Conservation (phyloP, 1,140 invertebrate genomes). For the Homarus americanus region DNA sequence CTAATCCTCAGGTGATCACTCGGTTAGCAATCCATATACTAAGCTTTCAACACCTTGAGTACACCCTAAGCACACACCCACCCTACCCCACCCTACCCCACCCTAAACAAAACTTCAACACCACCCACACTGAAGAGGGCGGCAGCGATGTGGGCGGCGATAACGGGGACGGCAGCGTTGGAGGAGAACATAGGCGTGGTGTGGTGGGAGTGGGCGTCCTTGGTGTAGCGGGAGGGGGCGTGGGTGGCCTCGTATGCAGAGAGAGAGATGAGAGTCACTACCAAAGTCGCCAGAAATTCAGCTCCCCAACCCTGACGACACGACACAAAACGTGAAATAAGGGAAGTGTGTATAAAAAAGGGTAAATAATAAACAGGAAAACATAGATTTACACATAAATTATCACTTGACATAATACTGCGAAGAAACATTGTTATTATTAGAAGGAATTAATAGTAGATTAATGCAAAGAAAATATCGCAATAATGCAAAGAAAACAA, state of each 20-base stretch:
- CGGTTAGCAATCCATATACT: too few species aligned
- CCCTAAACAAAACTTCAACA: not conserved
- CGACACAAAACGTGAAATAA: not conserved
- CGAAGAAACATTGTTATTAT: too few species aligned
- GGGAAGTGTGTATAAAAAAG: not conserved
- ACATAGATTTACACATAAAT: too few species aligned
- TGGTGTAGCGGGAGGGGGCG: constrained; percentile 11
- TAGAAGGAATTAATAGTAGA: too few species aligned
- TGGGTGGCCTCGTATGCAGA: constrained; percentile 51
- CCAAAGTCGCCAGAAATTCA: constrained; percentile 57
- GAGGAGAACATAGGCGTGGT: constrained; percentile 45
- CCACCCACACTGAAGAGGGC: constrained; percentile 60
- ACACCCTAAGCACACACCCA: not conserved
- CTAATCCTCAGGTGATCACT: too few species aligned
- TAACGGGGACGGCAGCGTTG: constrained; percentile 47
- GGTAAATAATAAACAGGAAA: too few species aligned
- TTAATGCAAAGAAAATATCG: too few species aligned
- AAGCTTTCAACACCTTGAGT: too few species aligned
- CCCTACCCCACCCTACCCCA: too few species aligned
- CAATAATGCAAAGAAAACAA: too few species aligned
- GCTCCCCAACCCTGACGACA: constrained; percentile 63
- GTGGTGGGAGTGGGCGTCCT: constrained; percentile 12
- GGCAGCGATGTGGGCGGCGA: constrained; percentile 51
- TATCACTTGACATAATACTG: too few species aligned
- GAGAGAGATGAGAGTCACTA: constrained; percentile 59